Evolutionary conservation across 1,140 invertebrate species (phyloP).

Genomic region (Elymnias hypermnestra): DNA sequence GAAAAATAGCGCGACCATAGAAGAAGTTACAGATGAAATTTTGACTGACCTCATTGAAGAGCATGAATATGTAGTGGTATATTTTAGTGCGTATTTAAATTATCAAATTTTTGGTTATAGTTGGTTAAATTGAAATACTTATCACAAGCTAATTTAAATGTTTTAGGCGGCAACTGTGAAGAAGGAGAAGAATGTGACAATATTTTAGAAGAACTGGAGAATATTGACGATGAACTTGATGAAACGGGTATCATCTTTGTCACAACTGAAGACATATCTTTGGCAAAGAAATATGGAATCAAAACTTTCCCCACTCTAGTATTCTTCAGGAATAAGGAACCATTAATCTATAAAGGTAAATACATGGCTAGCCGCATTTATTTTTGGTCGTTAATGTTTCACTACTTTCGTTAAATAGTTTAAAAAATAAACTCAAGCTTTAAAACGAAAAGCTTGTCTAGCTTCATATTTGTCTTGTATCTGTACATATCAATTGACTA

Average conservation of each 20-base stretch:
- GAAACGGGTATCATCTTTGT: conserved; percentile 96
- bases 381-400: too few species aligned
- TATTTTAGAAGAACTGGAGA: conserved; percentile 91
- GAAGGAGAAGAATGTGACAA: conserved; percentile 90
- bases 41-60: conserved; percentile 90
- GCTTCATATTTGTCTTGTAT: too few species aligned
- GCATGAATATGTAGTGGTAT: conserved; percentile 95
- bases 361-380: too few species aligned
- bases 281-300: conserved; percentile 91
- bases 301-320: conserved; percentile 90
- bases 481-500: too few species aligned
- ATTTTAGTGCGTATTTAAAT: conserved; percentile 86
- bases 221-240: conserved; percentile 95
- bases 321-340: conserved; percentile 94
- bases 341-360: conserved; percentile 82
- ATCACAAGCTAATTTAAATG: not conserved
- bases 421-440: too few species aligned
- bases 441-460: too few species aligned
- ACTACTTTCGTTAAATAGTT: too few species aligned
- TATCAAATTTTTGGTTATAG: too few species aligned
- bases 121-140: too few species aligned
- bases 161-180: conserved; percentile 87
- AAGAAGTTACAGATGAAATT: conserved; percentile 96
- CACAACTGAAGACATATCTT: conserved; percentile 88
- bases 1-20: conserved; percentile 93